phyloP scores from a whole-genome alignment of 2,113 vertebrate genomes.

The Loxodonta africana region DNA sequence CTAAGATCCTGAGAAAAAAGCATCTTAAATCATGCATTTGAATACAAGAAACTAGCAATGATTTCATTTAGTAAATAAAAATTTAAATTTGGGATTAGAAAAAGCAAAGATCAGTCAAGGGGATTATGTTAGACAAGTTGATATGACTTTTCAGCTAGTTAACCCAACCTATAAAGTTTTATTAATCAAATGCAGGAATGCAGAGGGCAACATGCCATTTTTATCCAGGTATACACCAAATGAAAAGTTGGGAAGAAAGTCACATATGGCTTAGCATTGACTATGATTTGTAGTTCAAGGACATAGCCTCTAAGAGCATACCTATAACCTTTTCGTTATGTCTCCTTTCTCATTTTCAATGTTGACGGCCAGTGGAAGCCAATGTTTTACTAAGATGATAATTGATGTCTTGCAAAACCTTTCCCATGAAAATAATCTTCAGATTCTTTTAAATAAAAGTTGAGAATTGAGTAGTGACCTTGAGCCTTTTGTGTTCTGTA shows the following conservation, averaged over 20 bases:
- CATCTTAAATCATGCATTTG: constrained; percentile 26
- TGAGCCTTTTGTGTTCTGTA: neutral
- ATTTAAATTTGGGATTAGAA: constrained; percentile 26
- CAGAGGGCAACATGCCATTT: constrained; percentile 41
- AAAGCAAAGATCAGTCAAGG: neutral
- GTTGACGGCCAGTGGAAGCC: neutral
- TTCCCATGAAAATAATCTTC: neutral
- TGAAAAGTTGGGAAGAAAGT: constrained; percentile 48
- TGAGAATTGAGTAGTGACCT: neutral
- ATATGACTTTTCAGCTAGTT: constrained; percentile 45
- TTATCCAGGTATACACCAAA: neutral
- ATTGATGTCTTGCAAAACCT: neutral
- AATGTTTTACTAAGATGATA: neutral
- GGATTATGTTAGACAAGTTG: constrained; percentile 54
- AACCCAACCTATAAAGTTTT: constrained; percentile 35
- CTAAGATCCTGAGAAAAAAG: constrained; percentile 34
- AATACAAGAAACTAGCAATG: neutral
- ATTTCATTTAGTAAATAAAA: constrained; percentile 49
- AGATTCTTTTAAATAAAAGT: constrained; percentile 8
- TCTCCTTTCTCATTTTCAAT: neutral
- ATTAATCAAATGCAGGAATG: constrained; percentile 66
- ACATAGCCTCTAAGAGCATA: neutral
- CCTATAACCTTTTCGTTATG: neutral
- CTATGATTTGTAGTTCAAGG: constrained; percentile 60
- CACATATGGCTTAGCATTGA: constrained; percentile 48